Evolutionary conservation across 2,888 invertebrate genomes (phyloP), one percentile per base, ranked within the genome.

Genomic region (Hirtodrosophila trivittata): DNA sequence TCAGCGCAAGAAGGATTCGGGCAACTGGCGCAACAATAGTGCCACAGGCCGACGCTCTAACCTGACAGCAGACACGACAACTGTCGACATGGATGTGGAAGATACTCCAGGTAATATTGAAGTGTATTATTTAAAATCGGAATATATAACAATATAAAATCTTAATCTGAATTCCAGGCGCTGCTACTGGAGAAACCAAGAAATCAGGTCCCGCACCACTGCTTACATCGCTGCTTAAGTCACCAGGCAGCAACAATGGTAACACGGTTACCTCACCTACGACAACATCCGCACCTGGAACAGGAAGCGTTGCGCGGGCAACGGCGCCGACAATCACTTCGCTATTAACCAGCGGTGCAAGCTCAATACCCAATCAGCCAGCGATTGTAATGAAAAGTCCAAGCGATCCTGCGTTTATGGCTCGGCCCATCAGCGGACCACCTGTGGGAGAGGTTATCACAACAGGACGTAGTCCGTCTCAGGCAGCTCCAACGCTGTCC

Each of bases 171-270:
- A 26, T 55, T 33, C 0, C 16, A 74, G 74, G 39, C 8, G 9
- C 26, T 7, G 7, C 41, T 18, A 12, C 64, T 38, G 25, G 12
- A 49, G 85, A 75, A 91, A 3, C 32, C 64, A 75, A 21, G 2
- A 21, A 69, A 58, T 91, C 93, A 1, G 93, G 93, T 0, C 92
- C 94, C 0, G 94, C 94, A 0, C 97, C 97, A 0, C 91, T 97
- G 37, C 91, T 97, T 41, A 96, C 97, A 6, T 96, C 96, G 39
- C 91, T 97, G 30, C 91, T 97, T 3, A 96, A 97, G 89, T 95
- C 94, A 38, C 82, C 87, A 1, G 74, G 77, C 2, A 54, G 86
- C 14, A 66, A 35, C 10, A 66, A 76, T 86, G 14, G 43, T 28
- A 75, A 12, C 13, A 56, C 2, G 30, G 86, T 88, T 87, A 92